These are phyloP conservation scores for Leucophenga varia DNA, from an alignment of 1,140 invertebrate species.

Conservation along the genomic window DNA sequence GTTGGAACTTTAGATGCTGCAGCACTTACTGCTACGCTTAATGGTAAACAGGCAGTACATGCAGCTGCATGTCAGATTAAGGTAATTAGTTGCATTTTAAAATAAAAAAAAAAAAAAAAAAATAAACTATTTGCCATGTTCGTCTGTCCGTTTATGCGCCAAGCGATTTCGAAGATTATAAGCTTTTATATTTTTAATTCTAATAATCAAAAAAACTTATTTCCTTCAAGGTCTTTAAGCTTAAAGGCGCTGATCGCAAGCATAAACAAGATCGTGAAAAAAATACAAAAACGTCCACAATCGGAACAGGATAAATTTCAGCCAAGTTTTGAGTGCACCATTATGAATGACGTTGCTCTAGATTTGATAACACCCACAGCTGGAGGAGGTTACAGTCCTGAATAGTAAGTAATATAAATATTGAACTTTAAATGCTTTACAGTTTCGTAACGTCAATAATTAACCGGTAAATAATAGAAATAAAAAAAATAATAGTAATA, in stretches of 20 bases:
- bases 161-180: too few species aligned
- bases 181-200: too few species aligned
- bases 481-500: too few species aligned
- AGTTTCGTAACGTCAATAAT: not conserved
- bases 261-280: conserved; percentile 96
- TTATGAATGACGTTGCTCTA: conserved; percentile 79
- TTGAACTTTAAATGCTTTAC: too few species aligned
- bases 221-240: conserved; percentile 67
- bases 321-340: conserved; percentile 92
- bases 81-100: conserved; percentile 57
- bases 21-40: conserved; percentile 7
- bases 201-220: not conserved
- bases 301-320: conserved; percentile 93
- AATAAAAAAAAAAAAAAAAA: too few species aligned
- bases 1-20: conserved; percentile 13
- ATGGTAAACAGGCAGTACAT: conserved; percentile 67
- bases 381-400: conserved; percentile 51
- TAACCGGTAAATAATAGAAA: not conserved
- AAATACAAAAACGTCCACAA: conserved; percentile 83
- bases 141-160: too few species aligned
- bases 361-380: conserved; percentile 37
- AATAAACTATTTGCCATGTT: too few species aligned
- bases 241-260: conserved; percentile 95
- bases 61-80: conserved; percentile 95
- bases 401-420: conserved; percentile 56